Conservation (phyloP, 2,797 vertebrate species). For the Megalops cyprinoides region DNA sequence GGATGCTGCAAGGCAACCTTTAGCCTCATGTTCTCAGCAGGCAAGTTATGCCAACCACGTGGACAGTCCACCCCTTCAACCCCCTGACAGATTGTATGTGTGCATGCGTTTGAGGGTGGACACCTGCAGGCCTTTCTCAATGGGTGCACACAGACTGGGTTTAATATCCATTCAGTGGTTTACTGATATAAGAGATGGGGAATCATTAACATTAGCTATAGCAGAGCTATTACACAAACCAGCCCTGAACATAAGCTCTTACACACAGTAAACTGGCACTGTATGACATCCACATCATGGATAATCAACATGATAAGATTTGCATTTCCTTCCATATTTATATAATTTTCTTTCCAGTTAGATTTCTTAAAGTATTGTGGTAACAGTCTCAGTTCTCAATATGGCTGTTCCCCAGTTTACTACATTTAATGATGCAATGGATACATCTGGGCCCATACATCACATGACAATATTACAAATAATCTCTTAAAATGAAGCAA, state of each 20-base stretch:
- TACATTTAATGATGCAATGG: neutral
- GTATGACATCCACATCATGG: neutral
- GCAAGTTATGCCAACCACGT: neutral
- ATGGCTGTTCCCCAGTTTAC: neutral
- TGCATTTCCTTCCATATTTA: neutral
- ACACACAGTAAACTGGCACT: neutral
- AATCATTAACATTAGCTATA: neutral
- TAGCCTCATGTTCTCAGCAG: slow-evolving; percentile 4
- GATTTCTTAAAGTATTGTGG: neutral
- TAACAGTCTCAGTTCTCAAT: neutral
- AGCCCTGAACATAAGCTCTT: neutral
- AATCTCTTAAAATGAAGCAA: no score
- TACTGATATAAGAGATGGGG: neutral
- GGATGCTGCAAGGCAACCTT: slow-evolving; percentile 1
- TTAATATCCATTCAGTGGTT: no score
- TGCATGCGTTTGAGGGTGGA: neutral
- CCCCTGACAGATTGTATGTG: neutral
- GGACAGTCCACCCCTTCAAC: neutral
- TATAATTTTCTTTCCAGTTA: neutral
- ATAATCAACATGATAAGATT: neutral
- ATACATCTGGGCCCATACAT: neutral
- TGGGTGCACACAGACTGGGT: neutral
- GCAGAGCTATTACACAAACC: neutral
- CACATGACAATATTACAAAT: no score
- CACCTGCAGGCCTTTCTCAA: neutral